Conservation (phyloP, 2,113 vertebrate genomes). For the Haemorhous mexicanus region DNA sequence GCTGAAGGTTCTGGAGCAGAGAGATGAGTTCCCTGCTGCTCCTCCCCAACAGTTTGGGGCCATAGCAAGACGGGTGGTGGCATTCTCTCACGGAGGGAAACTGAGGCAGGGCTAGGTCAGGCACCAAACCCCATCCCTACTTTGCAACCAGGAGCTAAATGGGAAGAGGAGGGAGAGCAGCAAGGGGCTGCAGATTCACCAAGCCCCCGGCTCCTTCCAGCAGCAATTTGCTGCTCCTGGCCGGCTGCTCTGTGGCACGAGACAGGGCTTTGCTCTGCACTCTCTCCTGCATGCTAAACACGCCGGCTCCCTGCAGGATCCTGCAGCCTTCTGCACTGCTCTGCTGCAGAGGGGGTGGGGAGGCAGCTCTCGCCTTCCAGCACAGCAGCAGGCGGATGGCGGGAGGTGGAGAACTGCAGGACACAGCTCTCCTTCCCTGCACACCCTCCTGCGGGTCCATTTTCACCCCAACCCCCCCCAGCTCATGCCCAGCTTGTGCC, state of each 20-base stretch:
- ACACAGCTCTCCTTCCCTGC: neutral
- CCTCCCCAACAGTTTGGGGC: accelerated
- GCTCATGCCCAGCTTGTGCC: accelerated
- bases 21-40: neutral
- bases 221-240: neutral
- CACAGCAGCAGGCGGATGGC: neutral
- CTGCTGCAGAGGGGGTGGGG: constrained; percentile 50
- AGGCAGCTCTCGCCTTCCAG: neutral
- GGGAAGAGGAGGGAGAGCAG: neutral
- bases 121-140: accelerated
- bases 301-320: neutral
- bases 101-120: neutral
- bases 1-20: neutral
- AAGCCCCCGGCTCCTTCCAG: accelerated
- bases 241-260: neutral
- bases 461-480: accelerated
- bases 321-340: constrained; percentile 26
- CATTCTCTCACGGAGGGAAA: neutral
- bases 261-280: neutral
- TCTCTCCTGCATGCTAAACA: constrained; percentile 40
- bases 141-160: accelerated
- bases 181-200: accelerated
- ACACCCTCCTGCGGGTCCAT: accelerated
- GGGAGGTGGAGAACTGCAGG: neutral
- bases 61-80: accelerated